Conservation (phyloP, 2,797 vertebrate species). For the Percopsis omiscomaycus region DNA sequence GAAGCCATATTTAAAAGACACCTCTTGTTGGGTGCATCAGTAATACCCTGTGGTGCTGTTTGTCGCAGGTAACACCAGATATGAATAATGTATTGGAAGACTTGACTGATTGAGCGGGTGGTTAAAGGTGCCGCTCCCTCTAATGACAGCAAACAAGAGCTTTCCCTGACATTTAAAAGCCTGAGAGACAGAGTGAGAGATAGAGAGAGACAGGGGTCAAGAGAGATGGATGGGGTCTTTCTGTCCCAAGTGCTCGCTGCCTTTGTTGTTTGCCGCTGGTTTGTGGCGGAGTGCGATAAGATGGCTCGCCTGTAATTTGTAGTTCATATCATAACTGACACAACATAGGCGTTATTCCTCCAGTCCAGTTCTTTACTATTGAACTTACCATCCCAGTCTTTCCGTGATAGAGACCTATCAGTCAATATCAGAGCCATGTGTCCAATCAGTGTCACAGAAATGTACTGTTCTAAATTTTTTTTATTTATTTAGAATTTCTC, state of each 20-base stretch:
- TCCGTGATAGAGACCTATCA: too few species aligned
- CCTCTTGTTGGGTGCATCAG: not conserved
- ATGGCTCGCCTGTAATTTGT: conserved; percentile 19
- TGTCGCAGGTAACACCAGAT: conserved; percentile 58
- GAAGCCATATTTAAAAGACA: not conserved
- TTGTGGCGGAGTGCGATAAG: conserved; percentile 39
- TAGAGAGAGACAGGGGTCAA: conserved; percentile 6
- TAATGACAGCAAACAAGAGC: conserved; percentile 68
- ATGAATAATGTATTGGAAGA: conserved; percentile 74
- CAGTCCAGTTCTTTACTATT: too few species aligned
- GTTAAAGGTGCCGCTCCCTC: conserved; percentile 61
- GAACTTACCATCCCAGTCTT: too few species aligned
- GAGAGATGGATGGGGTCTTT: conserved; percentile 25
- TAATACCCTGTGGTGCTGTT: conserved; percentile 33
- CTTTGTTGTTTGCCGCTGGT: conserved; percentile 33
- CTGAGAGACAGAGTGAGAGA: conserved; percentile 13
- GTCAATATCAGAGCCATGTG: too few species aligned
- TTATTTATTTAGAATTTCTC: too few species aligned
- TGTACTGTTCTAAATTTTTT: too few species aligned
- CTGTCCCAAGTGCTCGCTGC: conserved; percentile 9
- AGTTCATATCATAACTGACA: not conserved
- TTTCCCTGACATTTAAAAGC: conserved; percentile 60
- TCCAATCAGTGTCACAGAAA: too few species aligned
- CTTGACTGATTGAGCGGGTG: conserved; percentile 66
- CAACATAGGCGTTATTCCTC: not conserved